Percentiles rank a stretch among this genome's conserved stretches.
Evolutionary conservation across 2,797 vertebrate species (phyloP).

Genomic region (Poecilia gillii): DNA sequence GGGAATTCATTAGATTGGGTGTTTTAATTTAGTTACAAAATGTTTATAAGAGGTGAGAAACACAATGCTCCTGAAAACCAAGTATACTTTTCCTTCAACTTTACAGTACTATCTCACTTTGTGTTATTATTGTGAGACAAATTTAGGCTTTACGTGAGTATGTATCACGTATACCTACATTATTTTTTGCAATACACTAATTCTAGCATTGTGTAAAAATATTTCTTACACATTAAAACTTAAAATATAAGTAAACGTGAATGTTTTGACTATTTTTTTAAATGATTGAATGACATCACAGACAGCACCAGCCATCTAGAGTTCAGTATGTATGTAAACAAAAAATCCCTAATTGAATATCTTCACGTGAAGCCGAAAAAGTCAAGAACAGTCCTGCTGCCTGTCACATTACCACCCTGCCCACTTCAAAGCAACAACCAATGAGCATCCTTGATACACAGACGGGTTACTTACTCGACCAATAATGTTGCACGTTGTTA

Average conservation of each 20-base stretch:
- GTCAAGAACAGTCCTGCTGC: background rate
- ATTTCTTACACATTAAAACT: background rate
- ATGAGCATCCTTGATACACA: slow-evolving; percentile 18
- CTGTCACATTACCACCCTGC: background rate
- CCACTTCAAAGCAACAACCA: slow-evolving; percentile 24
- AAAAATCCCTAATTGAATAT: background rate
- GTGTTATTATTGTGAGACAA: background rate
- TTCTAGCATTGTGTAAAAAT: background rate
- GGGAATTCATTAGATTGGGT: background rate
- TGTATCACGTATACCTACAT: background rate
- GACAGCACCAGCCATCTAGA: background rate
- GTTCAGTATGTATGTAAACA: background rate
- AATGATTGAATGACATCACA: background rate
- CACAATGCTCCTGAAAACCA: background rate
- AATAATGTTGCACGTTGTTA: slow-evolving; percentile 58
- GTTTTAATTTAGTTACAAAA: background rate
- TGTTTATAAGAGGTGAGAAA: background rate
- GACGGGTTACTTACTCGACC: background rate
- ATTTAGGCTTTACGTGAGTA: background rate
- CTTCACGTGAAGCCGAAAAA: background rate
- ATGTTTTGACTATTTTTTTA: background rate
- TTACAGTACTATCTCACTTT: background rate
- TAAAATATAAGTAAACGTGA: background rate
- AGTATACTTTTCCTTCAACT: background rate
- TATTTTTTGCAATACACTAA: background rate